phyloP scores from a whole-genome alignment of 2,888 invertebrate species.

The Tridacna crocea region DNA sequence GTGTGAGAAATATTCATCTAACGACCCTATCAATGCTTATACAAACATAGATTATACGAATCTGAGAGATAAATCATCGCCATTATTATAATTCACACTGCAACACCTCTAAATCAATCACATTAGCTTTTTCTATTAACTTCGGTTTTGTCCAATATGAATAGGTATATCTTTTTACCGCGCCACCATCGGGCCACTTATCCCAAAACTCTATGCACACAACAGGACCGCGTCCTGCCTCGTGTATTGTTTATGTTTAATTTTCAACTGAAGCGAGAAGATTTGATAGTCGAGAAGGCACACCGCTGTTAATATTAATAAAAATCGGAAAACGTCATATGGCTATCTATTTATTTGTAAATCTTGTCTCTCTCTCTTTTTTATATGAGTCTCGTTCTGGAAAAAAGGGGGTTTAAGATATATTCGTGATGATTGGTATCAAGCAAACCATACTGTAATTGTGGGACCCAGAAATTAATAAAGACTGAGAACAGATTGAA shows the following conservation, averaged over 20 bases:
- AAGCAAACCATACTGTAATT: too few relatives aligned
- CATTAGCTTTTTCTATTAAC: constrained; percentile 25
- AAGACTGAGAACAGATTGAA: too few relatives aligned
- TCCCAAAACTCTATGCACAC: constrained; percentile 21
- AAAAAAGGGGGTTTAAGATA: too few relatives aligned
- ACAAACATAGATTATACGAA: constrained; percentile 36
- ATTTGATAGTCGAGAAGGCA: constrained; percentile 23
- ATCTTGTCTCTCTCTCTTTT: constrained; percentile 49
- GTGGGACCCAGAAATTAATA: too few relatives aligned
- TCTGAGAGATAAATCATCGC: constrained; percentile 44
- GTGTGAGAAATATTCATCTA: constrained; percentile 34
- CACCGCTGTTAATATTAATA: constrained; percentile 54
- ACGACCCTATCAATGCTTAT: constrained; percentile 22
- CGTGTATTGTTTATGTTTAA: constrained; percentile 22
- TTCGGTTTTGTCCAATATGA: constrained; percentile 15
- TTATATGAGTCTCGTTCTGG: constrained; percentile 29
- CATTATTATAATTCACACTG: constrained; percentile 31
- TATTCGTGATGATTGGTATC: too few relatives aligned
- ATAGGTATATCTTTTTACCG: constrained; percentile 24
- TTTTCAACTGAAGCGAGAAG: constrained; percentile 19
- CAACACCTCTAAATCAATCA: constrained; percentile 18
- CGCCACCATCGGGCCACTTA: constrained; percentile 17
- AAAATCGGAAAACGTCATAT: constrained; percentile 54
- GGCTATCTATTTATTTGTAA: constrained; percentile 32
- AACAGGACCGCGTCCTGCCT: constrained; percentile 5